Conservation (phyloP, 2,113 vertebrate genomes). For the Pitta sordida region DNA sequence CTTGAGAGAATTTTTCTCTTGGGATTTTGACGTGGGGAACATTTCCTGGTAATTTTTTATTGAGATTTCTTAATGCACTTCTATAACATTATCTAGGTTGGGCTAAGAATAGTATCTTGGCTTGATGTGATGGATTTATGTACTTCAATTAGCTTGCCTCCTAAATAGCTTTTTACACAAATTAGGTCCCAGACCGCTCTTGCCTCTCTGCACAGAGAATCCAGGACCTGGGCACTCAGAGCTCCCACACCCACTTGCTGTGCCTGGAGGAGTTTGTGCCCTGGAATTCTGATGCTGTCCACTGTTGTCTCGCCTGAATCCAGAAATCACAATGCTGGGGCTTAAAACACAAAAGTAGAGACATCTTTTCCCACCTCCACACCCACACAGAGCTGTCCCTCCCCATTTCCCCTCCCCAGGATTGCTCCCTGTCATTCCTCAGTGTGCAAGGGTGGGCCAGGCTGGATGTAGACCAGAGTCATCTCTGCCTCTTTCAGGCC, state of each 20-base stretch:
- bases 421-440: neutral
- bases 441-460: neutral
- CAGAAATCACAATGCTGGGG: neutral
- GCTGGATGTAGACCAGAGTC: neutral
- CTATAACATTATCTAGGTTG: conserved; percentile 60
- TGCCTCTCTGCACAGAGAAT: neutral
- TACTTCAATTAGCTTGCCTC: conserved; percentile 61
- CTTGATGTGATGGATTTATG: conserved; percentile 54
- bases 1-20: conserved; percentile 55
- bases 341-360: neutral
- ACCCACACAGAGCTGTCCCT: neutral
- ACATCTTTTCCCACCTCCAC: neutral
- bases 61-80: conserved; percentile 54
- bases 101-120: conserved; percentile 61
- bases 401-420: neutral
- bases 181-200: conserved; percentile 10
- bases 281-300: neutral
- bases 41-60: conserved; percentile 53
- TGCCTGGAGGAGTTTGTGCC: neutral
- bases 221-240: neutral
- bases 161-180: conserved; percentile 34
- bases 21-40: conserved; percentile 46
- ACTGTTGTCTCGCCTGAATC: neutral
- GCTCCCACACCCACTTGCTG: no score
- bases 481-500: neutral